Conservation (phyloP, 2,797 vertebrate genomes). For the Pseudopleuronectes americanus region DNA sequence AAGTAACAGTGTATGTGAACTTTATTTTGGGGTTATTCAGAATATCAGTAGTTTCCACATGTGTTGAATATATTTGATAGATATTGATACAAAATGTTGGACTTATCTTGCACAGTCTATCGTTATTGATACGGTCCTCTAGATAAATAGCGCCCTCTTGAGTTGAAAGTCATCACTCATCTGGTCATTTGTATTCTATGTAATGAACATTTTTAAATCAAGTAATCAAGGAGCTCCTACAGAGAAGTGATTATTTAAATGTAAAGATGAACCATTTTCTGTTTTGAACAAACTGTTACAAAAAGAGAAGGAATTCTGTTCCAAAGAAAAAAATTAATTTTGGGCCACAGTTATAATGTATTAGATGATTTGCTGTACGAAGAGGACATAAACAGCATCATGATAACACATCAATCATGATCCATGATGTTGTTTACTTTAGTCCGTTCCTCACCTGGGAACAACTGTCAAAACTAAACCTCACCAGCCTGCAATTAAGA, state of each 20-base stretch:
- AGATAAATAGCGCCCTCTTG: conserved; percentile 66
- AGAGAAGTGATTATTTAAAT: no score
- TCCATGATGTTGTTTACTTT: conserved; percentile 29
- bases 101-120: neutral
- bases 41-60: no score
- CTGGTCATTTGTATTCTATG: neutral
- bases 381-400: neutral
- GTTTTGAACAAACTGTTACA: neutral
- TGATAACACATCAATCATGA: neutral
- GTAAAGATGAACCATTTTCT: neutral
- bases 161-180: conserved; percentile 35
- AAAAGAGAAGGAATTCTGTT: no score
- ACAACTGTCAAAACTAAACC: conserved; percentile 69
- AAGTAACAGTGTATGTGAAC: no score
- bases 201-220: neutral
- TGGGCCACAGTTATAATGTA: no score
- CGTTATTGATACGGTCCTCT: neutral
- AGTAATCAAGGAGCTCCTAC: neutral
- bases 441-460: conserved; percentile 25
- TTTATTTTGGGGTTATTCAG: no score
- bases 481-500: conserved; percentile 82
- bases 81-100: no score
- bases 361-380: neutral
- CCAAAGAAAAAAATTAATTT: no score
- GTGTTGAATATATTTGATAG: no score